A percentile compares a stretch with the other conserved stretches of the same genome.
phyloP scores from a whole-genome alignment of 2,797 vertebrate species.

The Micrastur ruficollis region DNA sequence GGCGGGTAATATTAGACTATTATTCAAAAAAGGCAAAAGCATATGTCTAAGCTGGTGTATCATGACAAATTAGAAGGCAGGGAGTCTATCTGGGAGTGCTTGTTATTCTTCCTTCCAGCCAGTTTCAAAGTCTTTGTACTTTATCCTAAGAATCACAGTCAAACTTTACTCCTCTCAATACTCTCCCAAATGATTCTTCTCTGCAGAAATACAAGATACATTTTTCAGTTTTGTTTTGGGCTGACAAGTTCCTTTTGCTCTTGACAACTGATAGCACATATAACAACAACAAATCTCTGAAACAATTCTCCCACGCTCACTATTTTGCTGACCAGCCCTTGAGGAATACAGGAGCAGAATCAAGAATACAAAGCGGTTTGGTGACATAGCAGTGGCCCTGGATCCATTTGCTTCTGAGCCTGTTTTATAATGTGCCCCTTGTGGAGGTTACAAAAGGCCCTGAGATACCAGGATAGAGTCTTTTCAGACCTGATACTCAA shows the following conservation, averaged over 20 bases:
- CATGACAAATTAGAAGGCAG: background rate
- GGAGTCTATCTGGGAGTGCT: background rate
- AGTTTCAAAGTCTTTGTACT: background rate
- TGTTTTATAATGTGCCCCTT: background rate
- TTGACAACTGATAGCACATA: background rate
- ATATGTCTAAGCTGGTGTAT: background rate
- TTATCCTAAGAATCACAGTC: background rate
- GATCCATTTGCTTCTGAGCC: background rate
- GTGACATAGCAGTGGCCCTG: background rate
- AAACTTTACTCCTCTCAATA: background rate
- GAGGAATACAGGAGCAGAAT: background rate
- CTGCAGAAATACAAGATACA: background rate
- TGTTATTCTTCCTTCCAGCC: background rate
- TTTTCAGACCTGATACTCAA: background rate
- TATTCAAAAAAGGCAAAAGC: conserved; percentile 1
- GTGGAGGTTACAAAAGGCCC: background rate
- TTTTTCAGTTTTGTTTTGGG: conserved; percentile 28
- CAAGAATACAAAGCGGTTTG: background rate
- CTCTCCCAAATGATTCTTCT: conserved; percentile 9
- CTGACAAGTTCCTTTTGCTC: conserved; percentile 1
- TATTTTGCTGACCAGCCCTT: conserved; percentile 9
- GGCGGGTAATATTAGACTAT: background rate
- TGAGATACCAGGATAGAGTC: background rate
- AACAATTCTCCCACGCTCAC: background rate
- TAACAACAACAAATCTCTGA: conserved; percentile 20